Base-by-base conservation (phyloP, 2,888 invertebrate species). In the Tenthredo distinguenda region DNA sequence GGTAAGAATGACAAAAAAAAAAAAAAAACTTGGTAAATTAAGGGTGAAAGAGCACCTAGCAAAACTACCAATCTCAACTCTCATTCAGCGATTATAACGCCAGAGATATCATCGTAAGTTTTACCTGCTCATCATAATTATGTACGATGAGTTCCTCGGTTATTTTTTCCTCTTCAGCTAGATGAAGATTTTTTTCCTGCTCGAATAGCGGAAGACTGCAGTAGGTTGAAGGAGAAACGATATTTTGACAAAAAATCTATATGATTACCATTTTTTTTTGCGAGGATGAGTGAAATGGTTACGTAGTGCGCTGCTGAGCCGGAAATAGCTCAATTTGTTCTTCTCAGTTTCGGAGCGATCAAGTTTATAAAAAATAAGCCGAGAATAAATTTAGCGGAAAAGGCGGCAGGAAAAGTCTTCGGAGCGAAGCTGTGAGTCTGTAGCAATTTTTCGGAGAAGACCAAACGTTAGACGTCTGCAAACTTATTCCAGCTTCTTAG, bases 21-120 rank as follows among this genome's bases (percentile, higher is more conserved):
- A 72, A 62, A 26, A 47, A 74, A 34, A 37, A 31, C n/a, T 74
- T 47, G 40, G 18, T 40, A 65, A 62, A 37, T 31, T 26, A 47
- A 65, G 21, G 40, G 40, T 86, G 87, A 86, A 87, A 76, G 82
- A 40, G 37, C 86, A 84, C 74, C 84, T 86, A 87, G 86, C 87
- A 87, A 90, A 89, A 77, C 10, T 77, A 50, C 76, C 76, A 18
- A 40, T 50, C 50, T 1, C 15, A 77, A 77, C 26, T 77, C 50
- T 77, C 18, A 31, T 37, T 37, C 26, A 31, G 72, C n/a, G 10
- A 72, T 72, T 40, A 72, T 7, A 77, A 31, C 21, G 31, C 50
- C 9, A 74, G 47, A 12, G 43, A 74, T 26, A 74, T n/a, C 43
- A 21, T 68, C 31, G 6, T 18, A 71, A 71, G 34, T 71, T 34